Evolutionary conservation across 2,113 vertebrate species (phyloP).

Genomic region (Myotis yumanensis): DNA sequence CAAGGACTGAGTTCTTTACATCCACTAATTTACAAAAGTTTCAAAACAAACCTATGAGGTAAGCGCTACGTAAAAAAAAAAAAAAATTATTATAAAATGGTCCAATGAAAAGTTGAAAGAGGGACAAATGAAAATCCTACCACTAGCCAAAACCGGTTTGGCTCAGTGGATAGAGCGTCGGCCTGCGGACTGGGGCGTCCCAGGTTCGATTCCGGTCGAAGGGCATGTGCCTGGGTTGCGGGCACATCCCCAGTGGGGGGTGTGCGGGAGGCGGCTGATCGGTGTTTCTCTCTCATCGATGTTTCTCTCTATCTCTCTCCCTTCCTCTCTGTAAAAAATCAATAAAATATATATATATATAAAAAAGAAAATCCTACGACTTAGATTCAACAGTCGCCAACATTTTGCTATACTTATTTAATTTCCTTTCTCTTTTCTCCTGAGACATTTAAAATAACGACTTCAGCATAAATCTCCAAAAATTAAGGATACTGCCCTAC

Average conservation of each 20-base stretch:
- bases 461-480: neutral
- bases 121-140: neutral
- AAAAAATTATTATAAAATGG: conserved; percentile 1
- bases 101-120: neutral
- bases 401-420: neutral
- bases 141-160: no score
- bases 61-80: neutral
- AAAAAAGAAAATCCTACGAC: conserved; percentile 8
- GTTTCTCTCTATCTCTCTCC: no score
- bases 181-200: no score
- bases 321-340: no score
- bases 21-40: neutral
- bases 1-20: neutral
- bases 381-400: neutral
- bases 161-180: no score
- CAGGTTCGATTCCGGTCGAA: no score
- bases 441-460: neutral
- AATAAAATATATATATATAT: no score
- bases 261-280: no score
- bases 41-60: neutral
- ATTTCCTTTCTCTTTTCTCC: neutral
- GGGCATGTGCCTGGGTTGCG: no score
- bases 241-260: no score
- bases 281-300: no score
- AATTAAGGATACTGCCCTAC: neutral